Conservation (phyloP, 1,140 invertebrate genomes). For the Cotesia chilonis region DNA sequence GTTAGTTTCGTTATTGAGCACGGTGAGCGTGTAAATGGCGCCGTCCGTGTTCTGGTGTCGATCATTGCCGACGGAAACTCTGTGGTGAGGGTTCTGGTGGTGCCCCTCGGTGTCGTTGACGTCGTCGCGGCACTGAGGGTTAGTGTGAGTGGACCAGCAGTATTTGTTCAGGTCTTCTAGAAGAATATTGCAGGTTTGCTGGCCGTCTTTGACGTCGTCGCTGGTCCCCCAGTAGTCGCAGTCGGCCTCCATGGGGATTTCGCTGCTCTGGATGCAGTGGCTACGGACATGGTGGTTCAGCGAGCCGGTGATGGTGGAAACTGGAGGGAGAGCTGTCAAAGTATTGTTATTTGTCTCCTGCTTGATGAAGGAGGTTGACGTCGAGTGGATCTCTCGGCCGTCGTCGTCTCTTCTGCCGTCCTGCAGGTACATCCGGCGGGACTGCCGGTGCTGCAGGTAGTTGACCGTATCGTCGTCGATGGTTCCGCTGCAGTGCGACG, state of each 20-base stretch:
- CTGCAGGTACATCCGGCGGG: conserved; percentile 48
- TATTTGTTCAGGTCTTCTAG: conserved; percentile 83
- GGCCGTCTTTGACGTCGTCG: conserved; percentile 70
- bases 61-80: conserved; percentile 47
- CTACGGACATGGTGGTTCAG: conserved; percentile 53
- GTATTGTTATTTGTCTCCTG: conserved; percentile 75
- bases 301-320: conserved; percentile 60
- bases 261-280: conserved; percentile 50
- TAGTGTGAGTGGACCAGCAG: conserved; percentile 71
- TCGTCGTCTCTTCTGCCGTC: conserved; percentile 55
- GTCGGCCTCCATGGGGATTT: conserved; percentile 61
- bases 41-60: conserved; percentile 66
- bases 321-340: conserved; percentile 60
- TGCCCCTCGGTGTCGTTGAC: conserved; percentile 28
- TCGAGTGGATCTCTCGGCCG: conserved; percentile 40
- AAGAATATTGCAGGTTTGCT: conserved; percentile 74
- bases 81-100: conserved; percentile 22
- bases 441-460: conserved; percentile 46
- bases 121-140: conserved; percentile 40
- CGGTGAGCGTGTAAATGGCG: conserved; percentile 68
- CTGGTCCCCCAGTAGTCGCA: conserved; percentile 75
- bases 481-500: conserved; percentile 68
- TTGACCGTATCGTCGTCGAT: conserved; percentile 57
- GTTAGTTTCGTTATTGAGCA: conserved; percentile 67
- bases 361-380: conserved; percentile 65